These are phyloP conservation scores for Phalloptychus januarius DNA, from an alignment of 2,797 vertebrate genomes.

Conservation along the genomic window DNA sequence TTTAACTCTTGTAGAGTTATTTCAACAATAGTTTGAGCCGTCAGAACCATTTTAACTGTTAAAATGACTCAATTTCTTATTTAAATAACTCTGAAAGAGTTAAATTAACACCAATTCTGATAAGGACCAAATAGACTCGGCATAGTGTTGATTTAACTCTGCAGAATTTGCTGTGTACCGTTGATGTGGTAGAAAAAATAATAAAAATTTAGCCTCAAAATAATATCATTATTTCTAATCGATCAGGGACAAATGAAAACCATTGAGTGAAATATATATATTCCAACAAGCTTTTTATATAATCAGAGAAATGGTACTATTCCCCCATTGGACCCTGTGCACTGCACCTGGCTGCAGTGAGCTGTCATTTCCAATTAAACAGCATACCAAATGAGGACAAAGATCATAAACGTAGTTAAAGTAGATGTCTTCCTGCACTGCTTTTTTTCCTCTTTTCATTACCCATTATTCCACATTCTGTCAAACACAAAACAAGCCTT, in stretches of 20 bases:
- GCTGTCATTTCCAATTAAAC: background rate
- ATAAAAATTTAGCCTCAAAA: background rate
- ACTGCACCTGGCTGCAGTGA: background rate
- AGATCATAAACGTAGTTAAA: background rate
- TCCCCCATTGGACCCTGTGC: no score
- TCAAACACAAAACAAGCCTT: conserved; percentile 38
- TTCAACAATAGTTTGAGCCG: no score
- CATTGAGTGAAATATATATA: background rate
- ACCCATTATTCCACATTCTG: conserved; percentile 9
- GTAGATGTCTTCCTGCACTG: background rate
- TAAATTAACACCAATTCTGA: no score
- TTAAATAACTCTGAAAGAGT: no score
- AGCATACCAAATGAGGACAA: background rate
- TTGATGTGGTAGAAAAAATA: background rate
- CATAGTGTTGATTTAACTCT: no score
- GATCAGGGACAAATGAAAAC: background rate
- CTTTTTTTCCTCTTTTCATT: conserved; percentile 7
- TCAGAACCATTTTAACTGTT: no score
- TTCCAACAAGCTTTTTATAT: background rate
- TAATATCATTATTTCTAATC: background rate
- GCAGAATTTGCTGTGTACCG: no score
- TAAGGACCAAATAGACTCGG: no score
- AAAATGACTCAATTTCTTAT: no score
- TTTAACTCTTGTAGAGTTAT: no score
- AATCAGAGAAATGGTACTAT: background rate